phyloP scores from a whole-genome alignment of 2,797 vertebrate species.

The Tiaroga cobitis region DNA sequence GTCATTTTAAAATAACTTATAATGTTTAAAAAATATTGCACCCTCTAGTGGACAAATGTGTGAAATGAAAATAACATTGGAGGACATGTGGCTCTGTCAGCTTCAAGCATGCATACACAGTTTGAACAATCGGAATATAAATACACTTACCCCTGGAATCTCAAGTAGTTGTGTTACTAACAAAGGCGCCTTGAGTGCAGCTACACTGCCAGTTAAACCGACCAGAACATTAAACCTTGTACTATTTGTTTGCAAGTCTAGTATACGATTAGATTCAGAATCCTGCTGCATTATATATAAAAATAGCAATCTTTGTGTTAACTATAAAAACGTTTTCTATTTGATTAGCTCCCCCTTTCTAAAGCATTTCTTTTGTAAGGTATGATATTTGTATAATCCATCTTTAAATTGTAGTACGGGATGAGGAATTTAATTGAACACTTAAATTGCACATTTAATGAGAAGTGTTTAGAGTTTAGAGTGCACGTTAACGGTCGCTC shows the following conservation, averaged over 20 bases:
- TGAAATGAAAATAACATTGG: not conserved
- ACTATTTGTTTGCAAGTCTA: conserved; percentile 58
- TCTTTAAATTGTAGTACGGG: not conserved
- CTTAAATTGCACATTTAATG: not conserved
- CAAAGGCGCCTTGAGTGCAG: conserved; percentile 89
- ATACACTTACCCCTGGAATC: conserved; percentile 81
- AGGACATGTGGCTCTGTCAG: not conserved
- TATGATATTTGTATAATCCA: too few relatives aligned
- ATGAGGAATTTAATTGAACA: not conserved
- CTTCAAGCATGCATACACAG: not conserved
- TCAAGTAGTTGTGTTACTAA: conserved; percentile 82
- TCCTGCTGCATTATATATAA: conserved; percentile 66
- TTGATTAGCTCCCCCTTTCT: not conserved
- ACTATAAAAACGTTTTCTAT: not conserved
- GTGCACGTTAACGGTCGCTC: not conserved
- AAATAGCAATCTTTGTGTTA: not conserved
- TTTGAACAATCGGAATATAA: not conserved
- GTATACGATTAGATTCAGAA: not conserved
- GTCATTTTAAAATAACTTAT: not conserved
- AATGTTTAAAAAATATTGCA: not conserved
- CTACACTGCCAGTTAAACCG: conserved; percentile 93
- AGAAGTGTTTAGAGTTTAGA: not conserved
- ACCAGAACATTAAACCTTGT: conserved; percentile 77
- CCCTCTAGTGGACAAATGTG: conserved; percentile 5
- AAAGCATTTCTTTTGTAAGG: not conserved